Evolutionary conservation across 2,888 invertebrate species (phyloP).

Genomic region (Abrostola tripartita): DNA sequence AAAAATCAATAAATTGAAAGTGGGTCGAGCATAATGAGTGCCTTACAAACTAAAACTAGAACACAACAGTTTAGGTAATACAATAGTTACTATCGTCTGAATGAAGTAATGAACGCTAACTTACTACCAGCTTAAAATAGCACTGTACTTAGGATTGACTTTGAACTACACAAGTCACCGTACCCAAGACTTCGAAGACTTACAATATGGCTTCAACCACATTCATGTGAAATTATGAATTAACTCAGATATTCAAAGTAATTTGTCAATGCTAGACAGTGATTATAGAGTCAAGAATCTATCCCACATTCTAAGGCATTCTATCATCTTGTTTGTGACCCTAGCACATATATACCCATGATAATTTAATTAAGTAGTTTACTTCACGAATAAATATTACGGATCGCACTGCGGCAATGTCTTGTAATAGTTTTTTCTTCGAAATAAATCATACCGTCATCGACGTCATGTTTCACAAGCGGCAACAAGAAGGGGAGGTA

Average conservation of each 20-base stretch:
- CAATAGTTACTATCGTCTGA: conserved; percentile 57
- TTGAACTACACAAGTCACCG: conserved; percentile 67
- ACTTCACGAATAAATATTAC: too few species aligned
- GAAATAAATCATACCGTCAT: conserved; percentile 83
- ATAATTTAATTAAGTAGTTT: too few species aligned
- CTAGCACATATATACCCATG: too few species aligned
- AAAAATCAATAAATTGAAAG: conserved; percentile 28
- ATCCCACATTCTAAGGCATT: conserved; percentile 57
- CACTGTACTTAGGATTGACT: conserved; percentile 63
- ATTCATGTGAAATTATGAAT: conserved; percentile 49
- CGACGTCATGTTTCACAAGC: conserved; percentile 81
- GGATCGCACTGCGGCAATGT: not conserved
- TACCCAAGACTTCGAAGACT: conserved; percentile 59
- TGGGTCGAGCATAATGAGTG: conserved; percentile 25
- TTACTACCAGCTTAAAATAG: conserved; percentile 62
- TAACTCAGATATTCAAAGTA: conserved; percentile 43
- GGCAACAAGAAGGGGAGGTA: conserved; percentile 67
- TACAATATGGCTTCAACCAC: conserved; percentile 44
- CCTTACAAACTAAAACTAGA: conserved; percentile 46
- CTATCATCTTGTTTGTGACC: too few species aligned
- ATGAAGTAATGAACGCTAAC: conserved; percentile 61
- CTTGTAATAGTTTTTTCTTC: conserved; percentile 64
- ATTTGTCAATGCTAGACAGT: conserved; percentile 63
- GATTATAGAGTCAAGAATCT: conserved; percentile 66
- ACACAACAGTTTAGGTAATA: conserved; percentile 57